Evolutionary conservation across 2,113 vertebrate genomes (phyloP).

Genomic region (Ellobius talpinus): DNA sequence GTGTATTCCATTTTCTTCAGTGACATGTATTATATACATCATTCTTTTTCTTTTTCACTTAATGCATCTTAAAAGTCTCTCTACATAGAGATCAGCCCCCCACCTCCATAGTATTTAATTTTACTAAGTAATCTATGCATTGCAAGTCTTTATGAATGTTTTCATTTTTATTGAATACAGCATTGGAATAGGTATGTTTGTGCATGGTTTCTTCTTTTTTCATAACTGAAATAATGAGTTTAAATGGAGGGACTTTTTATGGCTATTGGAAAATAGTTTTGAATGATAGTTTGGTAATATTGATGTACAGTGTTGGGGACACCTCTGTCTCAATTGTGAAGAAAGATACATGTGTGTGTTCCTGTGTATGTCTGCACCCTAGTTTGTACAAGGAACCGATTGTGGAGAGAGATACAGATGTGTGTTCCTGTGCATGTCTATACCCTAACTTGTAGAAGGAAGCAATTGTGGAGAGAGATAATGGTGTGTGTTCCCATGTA

Average conservation of each 20-base stretch:
- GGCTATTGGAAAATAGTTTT: neutral
- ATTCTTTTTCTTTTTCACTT: neutral
- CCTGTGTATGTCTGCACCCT: too few relatives aligned
- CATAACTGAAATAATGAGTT: neutral
- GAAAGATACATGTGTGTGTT: neutral
- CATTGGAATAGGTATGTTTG: neutral
- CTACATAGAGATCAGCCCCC: neutral
- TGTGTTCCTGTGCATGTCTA: too few relatives aligned
- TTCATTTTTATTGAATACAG: neutral
- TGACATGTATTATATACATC: neutral
- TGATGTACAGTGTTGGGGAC: neutral
- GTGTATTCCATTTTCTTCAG: neutral
- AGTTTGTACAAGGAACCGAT: too few relatives aligned
- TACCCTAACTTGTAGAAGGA: too few relatives aligned
- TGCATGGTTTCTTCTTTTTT: neutral
- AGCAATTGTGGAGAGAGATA: too few relatives aligned
- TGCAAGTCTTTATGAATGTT: neutral
- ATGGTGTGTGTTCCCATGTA: neutral
- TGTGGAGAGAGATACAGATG: too few relatives aligned
- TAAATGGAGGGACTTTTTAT: neutral
- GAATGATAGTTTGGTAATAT: neutral
- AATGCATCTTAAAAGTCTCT: neutral
- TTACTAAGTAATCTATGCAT: neutral
- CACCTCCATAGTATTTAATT: neutral
- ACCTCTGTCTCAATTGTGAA: neutral